Conservation (phyloP, 2,113 vertebrate genomes). For the Psilopsiagon aurifrons region DNA sequence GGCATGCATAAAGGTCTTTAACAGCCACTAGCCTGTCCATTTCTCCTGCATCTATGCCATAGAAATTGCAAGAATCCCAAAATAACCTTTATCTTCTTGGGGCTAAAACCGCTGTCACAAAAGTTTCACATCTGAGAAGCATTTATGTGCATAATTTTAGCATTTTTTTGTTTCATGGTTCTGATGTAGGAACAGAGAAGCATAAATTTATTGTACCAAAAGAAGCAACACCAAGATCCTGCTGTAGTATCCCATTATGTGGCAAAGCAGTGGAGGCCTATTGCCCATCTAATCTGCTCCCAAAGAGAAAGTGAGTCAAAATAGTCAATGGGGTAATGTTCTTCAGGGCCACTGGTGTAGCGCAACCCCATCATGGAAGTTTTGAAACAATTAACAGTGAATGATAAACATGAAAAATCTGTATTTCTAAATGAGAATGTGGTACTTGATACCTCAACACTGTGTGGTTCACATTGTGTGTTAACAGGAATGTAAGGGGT, state of each 20-base stretch:
- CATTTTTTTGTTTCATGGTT: not conserved
- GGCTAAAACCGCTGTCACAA: constrained; percentile 8
- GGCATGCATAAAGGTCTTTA: not conserved
- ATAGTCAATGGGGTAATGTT: not conserved
- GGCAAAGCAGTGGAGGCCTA: not conserved
- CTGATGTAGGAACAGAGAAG: not conserved
- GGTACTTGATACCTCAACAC: rapidly evolving
- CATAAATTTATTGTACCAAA: not conserved
- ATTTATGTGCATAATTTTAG: not conserved
- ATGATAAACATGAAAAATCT: not conserved
- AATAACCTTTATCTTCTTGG: not conserved
- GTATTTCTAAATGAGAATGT: not conserved
- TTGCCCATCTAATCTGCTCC: not conserved
- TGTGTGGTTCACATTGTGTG: not conserved
- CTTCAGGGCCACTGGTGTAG: not conserved
- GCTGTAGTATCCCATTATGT: not conserved
- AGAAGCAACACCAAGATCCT: not conserved
- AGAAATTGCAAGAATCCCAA: not conserved
- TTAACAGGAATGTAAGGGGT: not conserved
- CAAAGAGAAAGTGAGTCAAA: not conserved
- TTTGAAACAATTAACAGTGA: not conserved
- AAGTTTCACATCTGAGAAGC: not conserved
- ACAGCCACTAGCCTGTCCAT: not conserved
- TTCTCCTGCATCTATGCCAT: not conserved
- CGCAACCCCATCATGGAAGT: not conserved